Evolutionary conservation across 2,113 vertebrate species (phyloP).

Genomic region (Sinocyclocheilus maitianheensis): DNA sequence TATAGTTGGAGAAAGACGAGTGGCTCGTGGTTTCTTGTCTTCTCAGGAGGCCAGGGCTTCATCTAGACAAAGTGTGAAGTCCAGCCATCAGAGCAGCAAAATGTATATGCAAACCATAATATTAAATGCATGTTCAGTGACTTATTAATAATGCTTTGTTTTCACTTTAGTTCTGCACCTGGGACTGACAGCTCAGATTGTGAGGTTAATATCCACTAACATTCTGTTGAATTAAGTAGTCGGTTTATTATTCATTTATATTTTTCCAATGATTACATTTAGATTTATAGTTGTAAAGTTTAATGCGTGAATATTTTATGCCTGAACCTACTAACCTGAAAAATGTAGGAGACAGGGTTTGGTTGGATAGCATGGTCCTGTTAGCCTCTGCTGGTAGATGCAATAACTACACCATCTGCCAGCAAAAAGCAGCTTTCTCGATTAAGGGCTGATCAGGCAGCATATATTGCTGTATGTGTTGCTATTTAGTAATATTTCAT

Average conservation of each 20-base stretch:
- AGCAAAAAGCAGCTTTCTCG: background rate
- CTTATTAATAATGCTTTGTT: background rate
- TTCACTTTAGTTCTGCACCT: conserved; percentile 5
- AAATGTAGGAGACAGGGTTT: background rate
- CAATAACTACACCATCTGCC: background rate
- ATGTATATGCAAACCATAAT: background rate
- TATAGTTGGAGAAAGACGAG: too few species aligned
- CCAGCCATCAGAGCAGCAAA: too few species aligned
- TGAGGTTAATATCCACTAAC: conserved; percentile 65
- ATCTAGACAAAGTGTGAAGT: too few species aligned
- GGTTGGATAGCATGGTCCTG: background rate
- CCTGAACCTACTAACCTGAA: background rate
- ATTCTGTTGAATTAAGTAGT: background rate
- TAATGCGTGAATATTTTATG: background rate
- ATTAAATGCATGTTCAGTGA: background rate
- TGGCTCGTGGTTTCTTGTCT: too few species aligned
- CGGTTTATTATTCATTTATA: background rate
- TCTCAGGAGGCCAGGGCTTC: too few species aligned
- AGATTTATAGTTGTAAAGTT: background rate
- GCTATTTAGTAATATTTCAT: background rate
- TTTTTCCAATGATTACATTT: background rate
- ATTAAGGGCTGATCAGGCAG: background rate
- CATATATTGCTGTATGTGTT: background rate
- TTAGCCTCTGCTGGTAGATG: background rate
- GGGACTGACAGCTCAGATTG: conserved; percentile 61